Conservation (phyloP, 2,113 vertebrate genomes). For the Brachypodius melanocephalos region DNA sequence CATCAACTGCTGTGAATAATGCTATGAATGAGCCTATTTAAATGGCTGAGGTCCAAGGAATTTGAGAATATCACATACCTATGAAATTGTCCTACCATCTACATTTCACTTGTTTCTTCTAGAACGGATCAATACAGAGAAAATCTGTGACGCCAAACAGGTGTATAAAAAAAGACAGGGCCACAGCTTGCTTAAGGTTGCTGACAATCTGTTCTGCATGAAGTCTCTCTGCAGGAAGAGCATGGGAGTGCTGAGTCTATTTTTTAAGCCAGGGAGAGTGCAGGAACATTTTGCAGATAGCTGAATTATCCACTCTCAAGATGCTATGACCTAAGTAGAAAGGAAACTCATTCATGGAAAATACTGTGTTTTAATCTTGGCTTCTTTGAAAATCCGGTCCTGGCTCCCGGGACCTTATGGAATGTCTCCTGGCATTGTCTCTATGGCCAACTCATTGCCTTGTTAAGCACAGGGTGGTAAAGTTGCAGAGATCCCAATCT, state of each 20-base stretch:
- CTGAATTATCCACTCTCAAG: neutral
- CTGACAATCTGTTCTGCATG: neutral
- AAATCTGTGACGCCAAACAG: neutral
- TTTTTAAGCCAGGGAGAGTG: neutral
- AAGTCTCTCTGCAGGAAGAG: neutral
- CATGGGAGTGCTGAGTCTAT: neutral
- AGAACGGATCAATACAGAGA: neutral
- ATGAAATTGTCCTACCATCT: neutral
- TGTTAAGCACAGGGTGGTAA: neutral
- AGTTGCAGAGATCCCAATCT: slow-evolving; percentile 8
- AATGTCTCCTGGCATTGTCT: slow-evolving; percentile 26
- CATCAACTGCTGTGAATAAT: neutral
- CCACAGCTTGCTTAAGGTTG: neutral
- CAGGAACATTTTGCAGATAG: neutral
- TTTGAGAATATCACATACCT: neutral
- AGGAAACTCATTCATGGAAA: slow-evolving; percentile 44
- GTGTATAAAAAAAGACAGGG: neutral
- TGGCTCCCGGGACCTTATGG: neutral
- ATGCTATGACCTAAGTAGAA: slow-evolving; percentile 1
- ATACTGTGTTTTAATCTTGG: slow-evolving; percentile 7
- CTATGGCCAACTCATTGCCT: neutral
- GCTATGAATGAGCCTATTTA: neutral
- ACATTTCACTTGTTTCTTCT: neutral
- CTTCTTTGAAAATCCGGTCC: slow-evolving; percentile 17
- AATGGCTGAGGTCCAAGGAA: neutral